A percentile compares a stretch with the other conserved stretches of the same genome.
These are phyloP conservation scores for Dryomyza anilis DNA, from an alignment of 2,888 invertebrate species.

Conservation along the genomic window DNA sequence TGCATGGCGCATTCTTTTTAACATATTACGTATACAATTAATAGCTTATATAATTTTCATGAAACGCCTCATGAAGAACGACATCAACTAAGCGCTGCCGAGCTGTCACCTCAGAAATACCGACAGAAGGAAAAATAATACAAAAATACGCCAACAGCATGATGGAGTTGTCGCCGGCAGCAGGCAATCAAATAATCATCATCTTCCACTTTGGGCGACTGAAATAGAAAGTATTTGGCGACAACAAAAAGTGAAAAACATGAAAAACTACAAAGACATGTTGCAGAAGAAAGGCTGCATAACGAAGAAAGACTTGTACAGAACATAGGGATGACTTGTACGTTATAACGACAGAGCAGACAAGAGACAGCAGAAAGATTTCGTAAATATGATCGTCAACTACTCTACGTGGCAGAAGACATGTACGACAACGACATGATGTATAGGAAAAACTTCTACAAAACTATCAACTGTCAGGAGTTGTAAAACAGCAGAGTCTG, in stretches of 20 bases:
- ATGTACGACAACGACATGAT: neutral
- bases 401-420: too few relatives aligned
- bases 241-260: neutral
- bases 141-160: neutral
- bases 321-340: neutral
- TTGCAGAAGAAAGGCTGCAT: neutral
- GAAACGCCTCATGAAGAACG: constrained; percentile 26
- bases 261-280: neutral
- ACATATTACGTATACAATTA: constrained; percentile 16
- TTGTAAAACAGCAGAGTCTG: neutral
- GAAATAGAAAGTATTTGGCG: constrained; percentile 36
- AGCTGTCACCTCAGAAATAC: constrained; percentile 28
- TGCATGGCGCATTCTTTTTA: too few relatives aligned
- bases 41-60: constrained; percentile 27
- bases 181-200: constrained; percentile 19
- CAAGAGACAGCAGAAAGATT: neutral
- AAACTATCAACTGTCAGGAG: too few relatives aligned
- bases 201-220: constrained; percentile 28
- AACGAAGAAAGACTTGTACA: neutral
- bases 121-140: constrained; percentile 18
- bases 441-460: too few relatives aligned
- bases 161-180: constrained; percentile 29
- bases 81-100: constrained; percentile 25
- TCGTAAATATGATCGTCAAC: neutral
- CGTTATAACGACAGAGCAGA: neutral